phyloP scores from a whole-genome alignment of 2,113 vertebrate genomes.

The Hemiscyllium ocellatum region DNA sequence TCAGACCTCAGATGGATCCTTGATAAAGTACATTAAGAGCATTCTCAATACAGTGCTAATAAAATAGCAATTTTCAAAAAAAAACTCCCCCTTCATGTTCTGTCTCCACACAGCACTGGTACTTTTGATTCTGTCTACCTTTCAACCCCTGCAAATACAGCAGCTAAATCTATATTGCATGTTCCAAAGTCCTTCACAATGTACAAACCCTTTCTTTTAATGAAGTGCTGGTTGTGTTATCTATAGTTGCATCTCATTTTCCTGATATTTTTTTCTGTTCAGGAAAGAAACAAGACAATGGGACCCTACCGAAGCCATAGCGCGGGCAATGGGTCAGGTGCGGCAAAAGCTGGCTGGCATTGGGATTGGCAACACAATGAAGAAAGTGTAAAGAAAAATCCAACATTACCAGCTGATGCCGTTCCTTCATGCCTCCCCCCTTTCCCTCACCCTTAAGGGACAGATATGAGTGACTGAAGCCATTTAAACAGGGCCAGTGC shows the following conservation, averaged over 20 bases:
- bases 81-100: slow-evolving; percentile 24
- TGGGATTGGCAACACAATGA: slow-evolving; percentile 4
- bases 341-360: not conserved
- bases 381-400: not conserved
- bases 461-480: not conserved
- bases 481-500: not conserved
- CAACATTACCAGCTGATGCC: not conserved
- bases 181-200: slow-evolving; percentile 33
- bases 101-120: slow-evolving; percentile 24
- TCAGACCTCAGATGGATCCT: slow-evolving; percentile 65
- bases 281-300: not conserved
- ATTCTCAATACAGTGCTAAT: slow-evolving; percentile 75
- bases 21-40: slow-evolving; percentile 64
- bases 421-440: not conserved
- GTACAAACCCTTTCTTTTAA: slow-evolving; percentile 1
- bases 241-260: not conserved
- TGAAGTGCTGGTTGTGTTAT: slow-evolving; percentile 30
- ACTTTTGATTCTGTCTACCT: slow-evolving; percentile 27
- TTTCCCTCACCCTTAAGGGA: not conserved
- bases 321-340: not conserved
- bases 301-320: not conserved
- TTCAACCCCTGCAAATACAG: slow-evolving; percentile 36
- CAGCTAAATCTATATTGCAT: slow-evolving; percentile 30
- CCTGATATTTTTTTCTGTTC: not conserved
- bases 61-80: slow-evolving; percentile 48